phyloP scores from a whole-genome alignment of 1,140 invertebrate genomes.

The Conus betulinus region DNA sequence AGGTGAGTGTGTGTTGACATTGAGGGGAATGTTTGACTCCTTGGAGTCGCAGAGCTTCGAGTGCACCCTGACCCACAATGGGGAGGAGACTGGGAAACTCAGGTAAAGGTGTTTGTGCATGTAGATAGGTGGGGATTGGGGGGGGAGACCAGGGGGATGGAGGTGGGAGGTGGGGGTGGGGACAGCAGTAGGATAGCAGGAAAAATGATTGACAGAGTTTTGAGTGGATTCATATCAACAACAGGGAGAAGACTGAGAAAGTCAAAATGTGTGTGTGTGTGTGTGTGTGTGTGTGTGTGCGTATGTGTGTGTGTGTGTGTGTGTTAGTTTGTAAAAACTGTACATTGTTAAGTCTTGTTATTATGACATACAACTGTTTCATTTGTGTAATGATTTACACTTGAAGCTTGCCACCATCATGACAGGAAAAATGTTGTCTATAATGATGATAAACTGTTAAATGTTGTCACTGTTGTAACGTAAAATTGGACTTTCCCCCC shows the following conservation, averaged over 20 bases:
- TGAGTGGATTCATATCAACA: constrained; percentile 64
- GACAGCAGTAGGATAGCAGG: too few species aligned
- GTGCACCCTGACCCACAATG: constrained; percentile 66
- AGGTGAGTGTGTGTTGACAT: constrained; percentile 73
- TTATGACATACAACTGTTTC: too few species aligned
- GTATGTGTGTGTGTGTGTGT: background rate
- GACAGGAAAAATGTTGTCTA: too few species aligned
- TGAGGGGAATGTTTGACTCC: constrained; percentile 67
- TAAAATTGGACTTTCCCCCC: background rate
- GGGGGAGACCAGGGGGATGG: too few species aligned
- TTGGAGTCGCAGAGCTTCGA: constrained; percentile 64
- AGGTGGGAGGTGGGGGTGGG: too few species aligned
- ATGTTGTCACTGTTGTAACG: background rate
- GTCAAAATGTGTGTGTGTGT: constrained; percentile 45
- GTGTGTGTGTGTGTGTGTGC: background rate
- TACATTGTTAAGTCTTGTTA: too few species aligned
- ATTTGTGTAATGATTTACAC: background rate
- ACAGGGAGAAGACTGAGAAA: constrained; percentile 71
- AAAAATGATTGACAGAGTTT: constrained; percentile 58
- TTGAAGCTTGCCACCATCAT: too few species aligned
- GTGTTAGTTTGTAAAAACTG: too few species aligned
- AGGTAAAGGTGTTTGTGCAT: constrained; percentile 51
- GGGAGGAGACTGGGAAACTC: constrained; percentile 71
- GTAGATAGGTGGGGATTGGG: background rate
- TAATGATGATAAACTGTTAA: too few species aligned